Percentiles rank a stretch among this genome's conserved stretches.
phyloP scores from a whole-genome alignment of 2,797 vertebrate genomes.

The Bufotes viridis region DNA sequence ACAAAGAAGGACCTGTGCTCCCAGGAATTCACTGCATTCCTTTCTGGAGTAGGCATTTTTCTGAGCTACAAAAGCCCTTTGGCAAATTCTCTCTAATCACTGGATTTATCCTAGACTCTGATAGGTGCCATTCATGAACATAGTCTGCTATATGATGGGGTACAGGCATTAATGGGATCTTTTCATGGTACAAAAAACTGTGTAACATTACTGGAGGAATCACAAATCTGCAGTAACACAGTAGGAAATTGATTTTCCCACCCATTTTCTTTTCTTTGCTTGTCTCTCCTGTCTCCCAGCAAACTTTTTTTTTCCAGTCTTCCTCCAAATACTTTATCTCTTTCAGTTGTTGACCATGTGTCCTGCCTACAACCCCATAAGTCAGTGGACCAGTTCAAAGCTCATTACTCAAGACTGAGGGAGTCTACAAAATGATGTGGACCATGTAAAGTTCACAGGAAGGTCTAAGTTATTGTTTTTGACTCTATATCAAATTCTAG shows the following conservation, averaged over 20 bases:
- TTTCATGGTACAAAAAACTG: conserved; percentile 81
- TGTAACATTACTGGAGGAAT: conserved; percentile 79
- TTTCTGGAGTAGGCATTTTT: conserved; percentile 93
- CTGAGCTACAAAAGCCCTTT: conserved; percentile 92
- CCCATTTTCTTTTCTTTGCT: conserved; percentile 56
- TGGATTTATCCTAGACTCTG: conserved; percentile 87
- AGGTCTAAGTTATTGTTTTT: conserved; percentile 28
- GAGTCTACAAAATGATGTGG: conserved; percentile 33
- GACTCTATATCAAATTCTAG: not conserved
- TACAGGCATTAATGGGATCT: conserved; percentile 80
- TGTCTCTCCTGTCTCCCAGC: conserved; percentile 47
- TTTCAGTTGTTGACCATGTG: conserved; percentile 71
- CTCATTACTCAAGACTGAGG: conserved; percentile 53
- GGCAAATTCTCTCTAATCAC: conserved; percentile 93
- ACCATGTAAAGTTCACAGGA: conserved; percentile 24
- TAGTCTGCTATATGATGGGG: conserved; percentile 80
- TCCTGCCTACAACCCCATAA: conserved; percentile 66
- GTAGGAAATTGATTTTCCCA: conserved; percentile 64
- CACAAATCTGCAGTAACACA: conserved; percentile 78
- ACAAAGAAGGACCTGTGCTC: conserved; percentile 95
- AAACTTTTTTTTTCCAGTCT: conserved; percentile 61
- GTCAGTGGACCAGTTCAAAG: conserved; percentile 63
- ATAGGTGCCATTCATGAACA: conserved; percentile 92
- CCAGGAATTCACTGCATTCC: conserved; percentile 97
- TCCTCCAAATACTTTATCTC: conserved; percentile 48